These are phyloP conservation scores for Drosophila cardini DNA, from an alignment of 1,140 invertebrate species.

Conservation along the genomic window DNA sequence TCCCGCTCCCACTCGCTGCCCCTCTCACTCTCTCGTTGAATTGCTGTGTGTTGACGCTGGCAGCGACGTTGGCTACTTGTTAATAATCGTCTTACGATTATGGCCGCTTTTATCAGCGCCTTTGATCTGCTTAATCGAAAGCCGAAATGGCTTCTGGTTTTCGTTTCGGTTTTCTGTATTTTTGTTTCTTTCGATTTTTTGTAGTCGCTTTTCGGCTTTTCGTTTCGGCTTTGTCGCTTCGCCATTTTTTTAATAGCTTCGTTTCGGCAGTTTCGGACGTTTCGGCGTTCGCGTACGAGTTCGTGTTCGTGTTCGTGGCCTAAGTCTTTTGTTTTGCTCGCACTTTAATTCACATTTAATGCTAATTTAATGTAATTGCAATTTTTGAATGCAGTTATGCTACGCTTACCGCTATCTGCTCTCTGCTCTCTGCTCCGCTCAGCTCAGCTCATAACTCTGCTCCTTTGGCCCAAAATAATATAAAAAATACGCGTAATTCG, in stretches of 20 bases:
- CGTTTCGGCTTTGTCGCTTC: conserved; percentile 12
- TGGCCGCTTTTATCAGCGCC: conserved; percentile 63
- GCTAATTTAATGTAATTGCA: conserved; percentile 81
- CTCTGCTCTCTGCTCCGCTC: neutral
- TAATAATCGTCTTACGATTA: conserved; percentile 74
- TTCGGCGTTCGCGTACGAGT: conserved; percentile 16
- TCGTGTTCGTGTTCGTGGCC: conserved; percentile 63
- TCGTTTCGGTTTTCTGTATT: conserved; percentile 29
- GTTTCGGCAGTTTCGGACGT: neutral
- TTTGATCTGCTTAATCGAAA: conserved; percentile 81
- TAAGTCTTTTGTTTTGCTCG: conserved; percentile 75
- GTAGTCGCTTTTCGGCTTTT: conserved; percentile 30
- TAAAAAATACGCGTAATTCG: conserved; percentile 50
- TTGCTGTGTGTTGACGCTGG: conserved; percentile 9
- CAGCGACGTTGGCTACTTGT: conserved; percentile 56
- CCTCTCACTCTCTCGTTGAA: conserved; percentile 10
- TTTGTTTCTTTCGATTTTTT: conserved; percentile 3
- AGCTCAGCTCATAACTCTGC: neutral
- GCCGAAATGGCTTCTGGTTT: conserved; percentile 75
- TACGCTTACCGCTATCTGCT: neutral
- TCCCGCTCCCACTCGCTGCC: neutral
- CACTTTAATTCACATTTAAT: conserved; percentile 56
- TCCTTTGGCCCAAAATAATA: neutral
- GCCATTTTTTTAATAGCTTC: conserved; percentile 15
- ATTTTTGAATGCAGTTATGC: conserved; percentile 53